Conservation (phyloP, 2,797 vertebrate species). For the Gobionotothen gibberifrons region DNA sequence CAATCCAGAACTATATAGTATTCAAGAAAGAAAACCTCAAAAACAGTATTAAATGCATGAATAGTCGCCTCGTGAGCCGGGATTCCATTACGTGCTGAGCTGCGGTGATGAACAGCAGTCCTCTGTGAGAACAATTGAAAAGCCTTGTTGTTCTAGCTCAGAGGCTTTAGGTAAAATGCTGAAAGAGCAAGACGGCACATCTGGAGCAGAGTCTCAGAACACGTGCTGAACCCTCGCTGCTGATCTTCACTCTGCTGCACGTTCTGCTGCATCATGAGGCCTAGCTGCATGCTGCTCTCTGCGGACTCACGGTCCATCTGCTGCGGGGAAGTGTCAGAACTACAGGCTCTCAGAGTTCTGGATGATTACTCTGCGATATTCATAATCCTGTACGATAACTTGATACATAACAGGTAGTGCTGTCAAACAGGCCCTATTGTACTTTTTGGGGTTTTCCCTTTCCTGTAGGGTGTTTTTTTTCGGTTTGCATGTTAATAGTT, state of each 20-base stretch:
- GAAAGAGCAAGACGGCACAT: conserved; percentile 66
- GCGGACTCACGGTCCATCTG: conserved; percentile 83
- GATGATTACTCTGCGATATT: conserved; percentile 3
- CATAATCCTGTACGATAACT: background rate
- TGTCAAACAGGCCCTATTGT: background rate
- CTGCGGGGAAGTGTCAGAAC: conserved; percentile 68
- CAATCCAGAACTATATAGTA: no score
- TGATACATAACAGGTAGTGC: background rate
- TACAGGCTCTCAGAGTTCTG: conserved; percentile 55
- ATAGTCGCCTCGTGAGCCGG: conserved; percentile 12
- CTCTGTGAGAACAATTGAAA: conserved; percentile 42
- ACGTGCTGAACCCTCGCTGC: conserved; percentile 47
- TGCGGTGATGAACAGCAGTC: conserved; percentile 38
- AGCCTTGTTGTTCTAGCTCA: conserved; percentile 40
- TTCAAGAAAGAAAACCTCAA: background rate
- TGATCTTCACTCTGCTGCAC: conserved; percentile 63
- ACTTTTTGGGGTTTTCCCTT: no score
- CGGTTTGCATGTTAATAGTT: no score
- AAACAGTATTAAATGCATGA: conserved; percentile 12
- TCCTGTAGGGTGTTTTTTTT: no score
- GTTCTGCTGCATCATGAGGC: conserved; percentile 66
- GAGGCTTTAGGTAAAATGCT: conserved; percentile 63
- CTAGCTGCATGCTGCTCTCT: conserved; percentile 77
- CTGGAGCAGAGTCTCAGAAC: conserved; percentile 56
- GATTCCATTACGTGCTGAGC: conserved; percentile 26